Base-by-base conservation (phyloP, 2,113 vertebrate genomes). In the Emydura subglobosa region DNA sequence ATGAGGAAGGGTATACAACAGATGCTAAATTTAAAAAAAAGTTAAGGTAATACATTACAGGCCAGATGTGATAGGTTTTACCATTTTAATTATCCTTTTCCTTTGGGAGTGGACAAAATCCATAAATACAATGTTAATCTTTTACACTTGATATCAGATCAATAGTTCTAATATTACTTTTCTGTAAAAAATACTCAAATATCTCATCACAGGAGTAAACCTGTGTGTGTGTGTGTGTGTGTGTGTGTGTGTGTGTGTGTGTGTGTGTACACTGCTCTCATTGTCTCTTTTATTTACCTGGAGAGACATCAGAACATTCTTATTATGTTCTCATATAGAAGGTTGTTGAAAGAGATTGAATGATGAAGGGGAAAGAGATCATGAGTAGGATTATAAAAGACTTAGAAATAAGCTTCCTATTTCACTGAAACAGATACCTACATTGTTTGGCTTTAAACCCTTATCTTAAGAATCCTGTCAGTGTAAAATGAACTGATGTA, bases 341-440 rank as follows among this genome's bases (percentile, higher is more conserved):
- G 87, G 82, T 72, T 95, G 90, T 95, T 96, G 96, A 97, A 90
- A 95, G 81, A 96, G 89, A 95, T 51, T 92, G 93, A 96, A 97
- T 94, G 93, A 95, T 96, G 91, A 96, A 97, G 89, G 92, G 93
- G 93, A 47, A 96, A 25, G 84, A 96, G 95, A 97, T 90, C 86
- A 90, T 94, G 91, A 97, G 86, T 85, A 91, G 91, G 96, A 97
- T 97, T 97, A 97, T 87, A 96, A 96, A 97, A 86, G 89, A 92
- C 84, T 97, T 97, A 95, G 84, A 97, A 97, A 97, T 97, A 97
- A 98, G 96, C 92, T 94, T 93, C 96, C 78, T 76, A 89, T 91
- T 97, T 97, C 92, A 90, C 88, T 91, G 93, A 96, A 96, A 97
- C 42, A 94, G 88, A 79, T 82, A 92, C 51, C 82, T 96, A 88